Evolutionary conservation across 2,797 vertebrate genomes (phyloP).

Genomic region (Enteromius paludinosus): DNA sequence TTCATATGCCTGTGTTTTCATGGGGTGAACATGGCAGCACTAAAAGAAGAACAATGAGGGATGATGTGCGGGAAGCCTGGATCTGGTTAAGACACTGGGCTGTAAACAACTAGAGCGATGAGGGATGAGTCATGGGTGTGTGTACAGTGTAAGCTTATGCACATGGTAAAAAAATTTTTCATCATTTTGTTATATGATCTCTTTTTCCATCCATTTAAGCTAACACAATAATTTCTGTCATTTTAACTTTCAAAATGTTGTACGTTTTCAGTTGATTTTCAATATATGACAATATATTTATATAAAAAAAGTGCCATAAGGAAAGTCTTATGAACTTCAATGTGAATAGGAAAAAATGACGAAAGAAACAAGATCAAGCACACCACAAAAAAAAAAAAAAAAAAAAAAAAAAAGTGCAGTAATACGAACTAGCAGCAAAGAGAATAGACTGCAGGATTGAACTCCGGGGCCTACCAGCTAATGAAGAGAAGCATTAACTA

Average conservation of each 20-base stretch:
- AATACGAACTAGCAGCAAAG: conserved; percentile 2
- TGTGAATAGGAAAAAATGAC: conserved; percentile 7
- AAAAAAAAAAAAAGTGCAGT: neutral
- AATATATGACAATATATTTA: conserved; percentile 1
- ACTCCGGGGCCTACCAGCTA: neutral
- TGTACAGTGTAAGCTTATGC: neutral
- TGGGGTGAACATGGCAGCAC: conserved; percentile 25
- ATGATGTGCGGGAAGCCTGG: conserved; percentile 45
- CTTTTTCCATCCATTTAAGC: neutral
- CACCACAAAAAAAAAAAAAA: too few relatives aligned
- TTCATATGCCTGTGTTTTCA: conserved; percentile 44
- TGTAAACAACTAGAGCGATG: conserved; percentile 45
- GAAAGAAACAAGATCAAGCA: neutral
- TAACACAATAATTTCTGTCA: conserved; percentile 6
- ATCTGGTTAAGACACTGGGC: conserved; percentile 43
- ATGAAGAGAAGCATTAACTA: conserved; percentile 33
- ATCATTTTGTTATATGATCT: conserved; percentile 23
- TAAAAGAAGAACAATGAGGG: conserved; percentile 42
- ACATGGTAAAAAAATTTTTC: conserved; percentile 6
- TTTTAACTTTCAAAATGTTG: neutral
- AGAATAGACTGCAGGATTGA: neutral
- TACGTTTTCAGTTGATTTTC: conserved; percentile 1
- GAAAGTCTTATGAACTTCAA: neutral
- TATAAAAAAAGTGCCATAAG: neutral
- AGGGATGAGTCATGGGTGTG: conserved; percentile 33